Base-by-base conservation (phyloP, 2,888 invertebrate genomes). In the Parasteatoda lunata region DNA sequence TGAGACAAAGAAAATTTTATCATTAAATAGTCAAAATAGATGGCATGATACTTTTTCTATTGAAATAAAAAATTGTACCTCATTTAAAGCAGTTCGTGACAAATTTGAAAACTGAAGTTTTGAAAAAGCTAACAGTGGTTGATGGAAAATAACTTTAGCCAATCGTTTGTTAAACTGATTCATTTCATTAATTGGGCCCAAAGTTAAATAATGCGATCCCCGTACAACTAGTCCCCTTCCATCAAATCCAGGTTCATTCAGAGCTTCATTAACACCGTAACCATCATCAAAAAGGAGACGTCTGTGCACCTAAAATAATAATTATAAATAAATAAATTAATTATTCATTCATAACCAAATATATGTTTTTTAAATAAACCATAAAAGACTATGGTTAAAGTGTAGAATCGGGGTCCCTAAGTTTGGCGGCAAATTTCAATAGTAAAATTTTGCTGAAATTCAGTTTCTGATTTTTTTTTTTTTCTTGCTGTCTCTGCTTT, bases 181-280 rank as follows among this genome's bases (percentile, higher is more conserved):
- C 59, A 87, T 83, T 30, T 88, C 71, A 49, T 78, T 71, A 15
- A 88, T 83, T 9, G 79, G 5, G 45, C 86, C 77, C 15, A 90
- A 45, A 15, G 84, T 81, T 8, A 89, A 9, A 51, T 75, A 88
- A 52, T 89, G 90, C 64, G 83, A 94, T 0, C 96, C 96, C 87
- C 95, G 92, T 0, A 94, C 95, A 0, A 96, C 94, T 0, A 97
- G 91, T 0, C 96, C 96, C 89, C 92, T 91, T 0, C 94, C 95
- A 84, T 93, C 95, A 0, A 94, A 95, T 0, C 90, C 90, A 3
- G 94, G 93, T 92, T 99, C 99, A 90, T 98, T 96, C 0, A 99
- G 92, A 0, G 97, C 94, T 92, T 99, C 98, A 0, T 94, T 96
- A 0, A 99, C 98, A 0, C 99, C 99, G 75, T 97, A 97, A 0